A percentile compares a stretch with the other conserved stretches of the same genome.
Conservation (phyloP, 2,888 invertebrate species). For the Criorhina ranunculi region DNA sequence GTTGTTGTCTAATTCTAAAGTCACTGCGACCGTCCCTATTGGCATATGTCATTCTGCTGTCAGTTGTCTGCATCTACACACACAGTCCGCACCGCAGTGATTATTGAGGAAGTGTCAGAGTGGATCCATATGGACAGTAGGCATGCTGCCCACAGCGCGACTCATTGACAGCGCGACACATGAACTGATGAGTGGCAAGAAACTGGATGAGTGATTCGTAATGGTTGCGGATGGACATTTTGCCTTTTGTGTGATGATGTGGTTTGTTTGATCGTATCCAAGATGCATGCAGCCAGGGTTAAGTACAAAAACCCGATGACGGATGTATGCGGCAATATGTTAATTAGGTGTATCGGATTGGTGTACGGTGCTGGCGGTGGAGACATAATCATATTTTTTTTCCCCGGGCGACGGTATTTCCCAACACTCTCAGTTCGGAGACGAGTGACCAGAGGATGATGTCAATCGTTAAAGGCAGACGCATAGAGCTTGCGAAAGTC, state of each 20-base stretch:
- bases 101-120: conserved; percentile 76
- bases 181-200: conserved; percentile 63
- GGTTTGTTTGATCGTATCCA: conserved; percentile 64
- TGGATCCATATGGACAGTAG: conserved; percentile 72
- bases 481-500: conserved; percentile 58
- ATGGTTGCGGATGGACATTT: conserved; percentile 49
- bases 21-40: conserved; percentile 61
- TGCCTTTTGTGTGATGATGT: conserved; percentile 49
- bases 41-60: conserved; percentile 72
- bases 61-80: conserved; percentile 43
- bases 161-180: conserved; percentile 67
- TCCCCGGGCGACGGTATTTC: conserved; percentile 7
- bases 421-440: conserved; percentile 23
- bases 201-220: conserved; percentile 75
- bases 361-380: conserved; percentile 44
- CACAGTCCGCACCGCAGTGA: conserved; percentile 39
- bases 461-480: conserved; percentile 53
- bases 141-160: conserved; percentile 47
- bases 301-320: conserved; percentile 67
- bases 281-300: conserved; percentile 22
- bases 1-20: conserved; percentile 64
- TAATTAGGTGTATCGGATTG: conserved; percentile 70
- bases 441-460: conserved; percentile 57
- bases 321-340: conserved; percentile 70
- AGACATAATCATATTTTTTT: conserved; percentile 52